Evolutionary conservation across 2,888 invertebrate species (phyloP), one percentile per base, ranked within the genome.

Genomic region (Harmothoe impar): DNA sequence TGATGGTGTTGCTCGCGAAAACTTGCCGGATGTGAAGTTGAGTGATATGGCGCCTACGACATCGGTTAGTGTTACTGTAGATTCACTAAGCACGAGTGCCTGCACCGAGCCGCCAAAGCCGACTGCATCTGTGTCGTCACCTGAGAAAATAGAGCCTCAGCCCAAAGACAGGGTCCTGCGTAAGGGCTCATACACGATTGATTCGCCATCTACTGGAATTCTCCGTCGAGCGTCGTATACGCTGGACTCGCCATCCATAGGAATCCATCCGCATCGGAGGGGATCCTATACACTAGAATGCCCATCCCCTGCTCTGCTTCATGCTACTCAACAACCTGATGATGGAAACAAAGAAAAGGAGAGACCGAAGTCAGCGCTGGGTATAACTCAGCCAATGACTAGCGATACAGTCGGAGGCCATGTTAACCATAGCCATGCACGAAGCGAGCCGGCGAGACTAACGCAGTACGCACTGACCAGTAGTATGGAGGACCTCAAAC

Each of bases 181-280:
- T 89, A 97, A 97, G 94, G 97, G 97, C 92, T 98, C 98, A 0
- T 98, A 98, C 94, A 97, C 97, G 0, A 95, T 98, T 85, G 97
- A 98, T 0, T 96, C 97, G 33, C 98, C 98, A 0, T 98, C 98
- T 94, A 97, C 98, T 0, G 97, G 97, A 92, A 96, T 98, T 15
- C 89, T 94, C 20, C 78, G 25, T 3, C 3, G 33, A 12, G 20
- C 43, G 17, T 35, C 33, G 3, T 78, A 35, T 31, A 78, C 20
- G 3, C 31, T 78, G 25, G 35, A 78, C 78, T 35, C 78, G 29
- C 78, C 62, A 62, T 62, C 62, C 5, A 3, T 15, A n/a, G 62
- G 5, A 5, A 23, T 62, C 43, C 43, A 43, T 43, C 43, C 5
- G 5, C 43, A 43, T 43, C 43, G 43, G 5, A 84, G 84, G 43